Conservation (phyloP, 2,888 invertebrate genomes). For the Didymodactylos carnosus region DNA sequence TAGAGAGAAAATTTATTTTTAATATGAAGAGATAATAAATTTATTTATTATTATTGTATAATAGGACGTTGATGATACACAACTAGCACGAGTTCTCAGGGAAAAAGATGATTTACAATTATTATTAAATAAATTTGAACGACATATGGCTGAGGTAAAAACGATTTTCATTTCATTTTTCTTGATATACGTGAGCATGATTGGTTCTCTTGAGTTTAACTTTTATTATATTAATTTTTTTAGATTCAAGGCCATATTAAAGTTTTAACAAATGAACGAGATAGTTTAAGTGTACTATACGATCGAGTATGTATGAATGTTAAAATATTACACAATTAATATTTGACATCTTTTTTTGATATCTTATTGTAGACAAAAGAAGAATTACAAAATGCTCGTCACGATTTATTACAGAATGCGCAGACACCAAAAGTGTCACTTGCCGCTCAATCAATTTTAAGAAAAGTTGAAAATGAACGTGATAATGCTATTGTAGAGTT, state of each 20-base stretch:
- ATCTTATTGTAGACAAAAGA: not conserved
- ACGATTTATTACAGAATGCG: not conserved
- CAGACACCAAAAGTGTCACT: constrained; percentile 29
- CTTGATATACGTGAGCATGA: not conserved
- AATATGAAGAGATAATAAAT: not conserved
- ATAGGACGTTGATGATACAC: constrained; percentile 21
- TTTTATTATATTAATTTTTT: not conserved
- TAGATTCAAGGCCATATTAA: constrained; percentile 35
- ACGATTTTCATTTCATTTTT: not conserved
- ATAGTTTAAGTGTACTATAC: constrained; percentile 22
- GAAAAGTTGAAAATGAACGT: constrained; percentile 31
- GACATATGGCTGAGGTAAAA: constrained; percentile 32
- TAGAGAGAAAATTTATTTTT: not conserved
- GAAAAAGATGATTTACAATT: constrained; percentile 32
- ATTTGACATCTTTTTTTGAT: not conserved
- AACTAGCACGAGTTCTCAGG: constrained; percentile 23
- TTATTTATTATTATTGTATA: not conserved
- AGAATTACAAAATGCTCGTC: not conserved
- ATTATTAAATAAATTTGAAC: constrained; percentile 33
- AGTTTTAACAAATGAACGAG: constrained; percentile 31
- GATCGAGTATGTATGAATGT: constrained; percentile 22
- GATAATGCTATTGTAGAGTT: constrained; percentile 25
- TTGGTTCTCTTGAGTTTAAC: constrained; percentile 4
- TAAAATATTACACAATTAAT: not conserved
- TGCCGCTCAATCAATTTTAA: constrained; percentile 31